A percentile compares a stretch with the other conserved stretches of the same genome.
phyloP scores from a whole-genome alignment of 64 coral and sea anemone genomes.

The Dendrophyllia cribrosa region DNA sequence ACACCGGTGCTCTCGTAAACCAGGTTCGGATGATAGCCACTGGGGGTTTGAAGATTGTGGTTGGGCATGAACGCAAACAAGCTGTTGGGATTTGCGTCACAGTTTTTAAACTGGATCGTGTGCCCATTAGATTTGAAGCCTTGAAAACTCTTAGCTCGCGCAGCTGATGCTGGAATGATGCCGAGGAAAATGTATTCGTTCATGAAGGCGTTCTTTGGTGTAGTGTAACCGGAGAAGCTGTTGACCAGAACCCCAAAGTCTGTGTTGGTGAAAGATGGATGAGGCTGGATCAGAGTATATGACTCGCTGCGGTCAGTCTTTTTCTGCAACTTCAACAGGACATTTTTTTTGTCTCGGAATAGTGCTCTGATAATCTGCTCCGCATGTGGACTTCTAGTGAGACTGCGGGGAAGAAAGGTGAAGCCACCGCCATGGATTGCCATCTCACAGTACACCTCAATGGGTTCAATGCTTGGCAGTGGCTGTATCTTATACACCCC shows the following conservation, averaged over 20 bases:
- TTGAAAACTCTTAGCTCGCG: too few species aligned
- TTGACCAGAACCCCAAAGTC: slow-evolving; percentile 6
- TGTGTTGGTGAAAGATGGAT: not conserved
- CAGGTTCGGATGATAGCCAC: too few species aligned
- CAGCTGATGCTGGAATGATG: not conserved
- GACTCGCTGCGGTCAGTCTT: slow-evolving; percentile 24
- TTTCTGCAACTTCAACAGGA: slow-evolving; percentile 44
- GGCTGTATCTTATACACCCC: too few species aligned
- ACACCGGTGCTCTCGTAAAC: too few species aligned
- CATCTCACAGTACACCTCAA: slow-evolving; percentile 70
- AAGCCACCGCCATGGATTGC: slow-evolving; percentile 54
- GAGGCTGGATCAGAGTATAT: not conserved
- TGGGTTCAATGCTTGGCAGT: not conserved
- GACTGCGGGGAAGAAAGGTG: slow-evolving; percentile 49
- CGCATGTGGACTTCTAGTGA: not conserved
- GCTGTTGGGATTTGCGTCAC: not conserved
- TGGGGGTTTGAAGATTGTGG: not conserved
- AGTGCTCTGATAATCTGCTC: not conserved
- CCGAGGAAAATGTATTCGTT: not conserved
- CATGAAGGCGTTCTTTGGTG: not conserved
- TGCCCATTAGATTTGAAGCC: too few species aligned
- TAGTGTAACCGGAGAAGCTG: slow-evolving; percentile 20
- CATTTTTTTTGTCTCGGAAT: slow-evolving; percentile 51
- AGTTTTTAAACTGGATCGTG: too few species aligned
- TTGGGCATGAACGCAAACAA: slow-evolving; percentile 38